Conservation (phyloP, 2,888 invertebrate genomes). For the Tubulanus polymorphus region DNA sequence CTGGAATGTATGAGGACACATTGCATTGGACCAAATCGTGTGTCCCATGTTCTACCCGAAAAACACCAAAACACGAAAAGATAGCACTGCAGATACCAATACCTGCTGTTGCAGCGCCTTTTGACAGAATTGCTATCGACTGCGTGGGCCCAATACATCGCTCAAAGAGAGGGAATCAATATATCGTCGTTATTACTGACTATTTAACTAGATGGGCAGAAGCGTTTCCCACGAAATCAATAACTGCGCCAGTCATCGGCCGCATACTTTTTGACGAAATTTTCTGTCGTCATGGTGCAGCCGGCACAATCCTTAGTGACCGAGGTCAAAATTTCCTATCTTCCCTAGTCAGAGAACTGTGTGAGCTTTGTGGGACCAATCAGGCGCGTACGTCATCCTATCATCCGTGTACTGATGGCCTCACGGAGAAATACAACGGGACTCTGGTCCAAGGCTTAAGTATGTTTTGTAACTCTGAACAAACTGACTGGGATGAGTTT, state of each 20-base stretch:
- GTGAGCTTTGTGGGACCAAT: background rate
- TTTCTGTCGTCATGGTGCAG: conserved; percentile 2
- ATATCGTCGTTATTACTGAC: conserved; percentile 19
- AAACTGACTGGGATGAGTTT: conserved; percentile 3
- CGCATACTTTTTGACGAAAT: conserved; percentile 1
- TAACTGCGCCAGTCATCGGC: background rate
- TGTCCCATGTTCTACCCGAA: conserved; percentile 14
- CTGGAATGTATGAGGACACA: conserved; percentile 10
- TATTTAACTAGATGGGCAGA: conserved; percentile 4
- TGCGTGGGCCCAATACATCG: conserved; percentile 22
- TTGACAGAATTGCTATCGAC: conserved; percentile 16
- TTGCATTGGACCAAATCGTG: conserved; percentile 13
- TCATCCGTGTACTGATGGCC: background rate
- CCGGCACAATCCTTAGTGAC: background rate
- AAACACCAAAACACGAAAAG: conserved; percentile 15
- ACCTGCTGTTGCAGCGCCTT: conserved; percentile 15
- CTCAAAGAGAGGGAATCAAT: conserved; percentile 16
- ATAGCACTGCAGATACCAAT: conserved; percentile 13
- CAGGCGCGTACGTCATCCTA: background rate
- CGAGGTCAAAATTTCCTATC: background rate
- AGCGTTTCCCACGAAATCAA: conserved; percentile 7
- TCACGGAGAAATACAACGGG: background rate
- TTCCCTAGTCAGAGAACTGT: background rate
- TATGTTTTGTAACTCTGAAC: background rate
- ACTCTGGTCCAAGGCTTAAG: conserved; percentile 2